Evolutionary conservation across 2,113 vertebrate genomes (phyloP).

Genomic region (Anthoscopus minutus): DNA sequence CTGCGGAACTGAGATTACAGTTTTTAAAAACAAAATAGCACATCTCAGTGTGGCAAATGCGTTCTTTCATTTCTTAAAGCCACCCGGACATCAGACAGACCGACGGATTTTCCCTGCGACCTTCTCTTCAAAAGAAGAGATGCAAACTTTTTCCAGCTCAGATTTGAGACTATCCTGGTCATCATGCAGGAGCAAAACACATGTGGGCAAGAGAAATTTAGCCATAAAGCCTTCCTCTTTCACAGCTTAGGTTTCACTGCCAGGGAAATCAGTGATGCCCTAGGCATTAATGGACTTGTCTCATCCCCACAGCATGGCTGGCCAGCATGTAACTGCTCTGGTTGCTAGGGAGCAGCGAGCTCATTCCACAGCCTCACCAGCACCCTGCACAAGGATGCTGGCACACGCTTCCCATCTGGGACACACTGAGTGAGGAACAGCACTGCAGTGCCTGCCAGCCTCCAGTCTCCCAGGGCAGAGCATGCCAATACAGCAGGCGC

Average conservation of each 20-base stretch:
- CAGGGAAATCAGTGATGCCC: slow-evolving; percentile 48
- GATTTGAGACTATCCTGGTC: slow-evolving; percentile 14
- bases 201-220: background rate
- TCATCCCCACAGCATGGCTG: slow-evolving; percentile 5
- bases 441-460: slow-evolving; percentile 30
- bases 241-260: slow-evolving; percentile 49
- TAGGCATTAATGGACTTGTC: slow-evolving; percentile 29
- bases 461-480: background rate
- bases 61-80: slow-evolving; percentile 8
- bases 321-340: slow-evolving; percentile 29
- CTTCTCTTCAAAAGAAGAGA: background rate
- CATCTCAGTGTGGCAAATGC: background rate
- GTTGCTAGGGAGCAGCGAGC: slow-evolving; percentile 71
- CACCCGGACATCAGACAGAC: background rate
- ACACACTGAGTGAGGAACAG: background rate
- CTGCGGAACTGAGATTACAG: background rate
- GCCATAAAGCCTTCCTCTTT: slow-evolving; percentile 16
- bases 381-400: slow-evolving; percentile 39
- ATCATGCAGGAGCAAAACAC: slow-evolving; percentile 26
- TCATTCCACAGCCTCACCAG: slow-evolving; percentile 49
- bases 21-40: slow-evolving; percentile 11
- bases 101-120: background rate
- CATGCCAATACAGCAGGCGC: slow-evolving; percentile 14
- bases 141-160: background rate
- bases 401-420: slow-evolving; percentile 63